These are phyloP conservation scores for Drosophila sp. DNA, from an alignment of 1,140 invertebrate species.

Conservation along the genomic window DNA sequence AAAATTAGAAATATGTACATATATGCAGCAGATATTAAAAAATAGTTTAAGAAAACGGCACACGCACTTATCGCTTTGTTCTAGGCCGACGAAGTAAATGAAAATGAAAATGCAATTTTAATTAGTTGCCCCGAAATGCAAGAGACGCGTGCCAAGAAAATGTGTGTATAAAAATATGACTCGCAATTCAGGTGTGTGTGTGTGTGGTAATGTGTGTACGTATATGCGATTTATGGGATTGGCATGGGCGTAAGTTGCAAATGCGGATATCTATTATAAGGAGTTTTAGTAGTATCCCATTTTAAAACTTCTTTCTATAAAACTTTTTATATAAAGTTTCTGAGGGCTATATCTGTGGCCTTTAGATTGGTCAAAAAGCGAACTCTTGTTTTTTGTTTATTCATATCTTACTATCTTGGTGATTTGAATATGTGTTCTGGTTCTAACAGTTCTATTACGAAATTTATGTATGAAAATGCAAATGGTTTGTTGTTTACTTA, in stretches of 20 bases:
- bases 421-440: too few relatives aligned
- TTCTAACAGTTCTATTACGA: too few relatives aligned
- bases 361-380: too few relatives aligned
- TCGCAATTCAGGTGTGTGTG: conserved; percentile 28
- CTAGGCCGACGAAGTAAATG: conserved; percentile 51
- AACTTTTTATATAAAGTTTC: too few relatives aligned
- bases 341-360: too few relatives aligned
- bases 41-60: conserved; percentile 1
- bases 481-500: conserved; percentile 83
- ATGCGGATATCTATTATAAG: background rate
- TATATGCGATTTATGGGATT: background rate
- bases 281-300: background rate
- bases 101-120: conserved; percentile 56
- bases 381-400: too few relatives aligned
- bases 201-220: background rate
- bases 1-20: conserved; percentile 38
- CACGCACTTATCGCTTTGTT: conserved; percentile 47
- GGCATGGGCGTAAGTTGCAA: background rate
- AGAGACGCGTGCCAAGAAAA: conserved; percentile 63
- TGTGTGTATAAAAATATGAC: conserved; percentile 63
- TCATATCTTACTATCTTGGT: too few relatives aligned
- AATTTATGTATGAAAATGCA: too few relatives aligned
- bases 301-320: too few relatives aligned
- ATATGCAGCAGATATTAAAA: conserved; percentile 25
- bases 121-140: conserved; percentile 41